These are phyloP conservation scores for Rhinolophus sinicus DNA, from an alignment of 2,113 vertebrate genomes.

Conservation along the genomic window DNA sequence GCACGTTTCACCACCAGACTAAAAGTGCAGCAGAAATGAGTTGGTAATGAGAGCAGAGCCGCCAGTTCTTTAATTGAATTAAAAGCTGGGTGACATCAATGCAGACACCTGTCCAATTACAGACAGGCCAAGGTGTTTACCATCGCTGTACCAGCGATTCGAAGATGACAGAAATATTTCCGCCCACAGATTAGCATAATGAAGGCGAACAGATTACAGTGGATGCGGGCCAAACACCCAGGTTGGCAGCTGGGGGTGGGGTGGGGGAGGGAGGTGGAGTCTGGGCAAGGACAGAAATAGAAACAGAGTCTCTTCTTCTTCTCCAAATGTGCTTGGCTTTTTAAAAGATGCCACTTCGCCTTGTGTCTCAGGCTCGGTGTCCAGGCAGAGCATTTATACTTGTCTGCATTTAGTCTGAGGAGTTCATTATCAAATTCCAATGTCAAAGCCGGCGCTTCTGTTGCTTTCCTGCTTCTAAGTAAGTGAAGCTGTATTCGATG, in stretches of 20 bases:
- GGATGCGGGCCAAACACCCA: conserved; percentile 90
- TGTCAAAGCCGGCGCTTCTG: neutral
- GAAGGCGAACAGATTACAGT: conserved; percentile 92
- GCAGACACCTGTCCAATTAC: conserved; percentile 95
- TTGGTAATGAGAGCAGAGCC: conserved; percentile 93
- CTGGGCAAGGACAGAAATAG: conserved; percentile 82
- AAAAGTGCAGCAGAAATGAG: conserved; percentile 92
- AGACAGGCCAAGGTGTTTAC: conserved; percentile 93
- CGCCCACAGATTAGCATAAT: conserved; percentile 94
- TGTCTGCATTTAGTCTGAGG: neutral
- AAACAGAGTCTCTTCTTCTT: conserved; percentile 69
- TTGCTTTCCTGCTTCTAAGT: neutral
- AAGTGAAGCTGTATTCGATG: neutral
- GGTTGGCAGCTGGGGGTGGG: conserved; percentile 85
- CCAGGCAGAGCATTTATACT: neutral
- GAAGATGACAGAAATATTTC: conserved; percentile 93
- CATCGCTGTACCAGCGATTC: conserved; percentile 88
- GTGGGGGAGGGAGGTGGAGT: conserved; percentile 74
- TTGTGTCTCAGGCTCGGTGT: neutral
- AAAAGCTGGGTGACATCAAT: conserved; percentile 92
- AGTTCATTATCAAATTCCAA: neutral
- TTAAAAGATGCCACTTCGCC: conserved; percentile 35
- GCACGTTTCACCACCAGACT: conserved; percentile 90
- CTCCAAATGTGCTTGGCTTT: neutral
- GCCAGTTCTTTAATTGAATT: conserved; percentile 98